Conservation (phyloP, 2,797 vertebrate species). For the Otus scops region DNA sequence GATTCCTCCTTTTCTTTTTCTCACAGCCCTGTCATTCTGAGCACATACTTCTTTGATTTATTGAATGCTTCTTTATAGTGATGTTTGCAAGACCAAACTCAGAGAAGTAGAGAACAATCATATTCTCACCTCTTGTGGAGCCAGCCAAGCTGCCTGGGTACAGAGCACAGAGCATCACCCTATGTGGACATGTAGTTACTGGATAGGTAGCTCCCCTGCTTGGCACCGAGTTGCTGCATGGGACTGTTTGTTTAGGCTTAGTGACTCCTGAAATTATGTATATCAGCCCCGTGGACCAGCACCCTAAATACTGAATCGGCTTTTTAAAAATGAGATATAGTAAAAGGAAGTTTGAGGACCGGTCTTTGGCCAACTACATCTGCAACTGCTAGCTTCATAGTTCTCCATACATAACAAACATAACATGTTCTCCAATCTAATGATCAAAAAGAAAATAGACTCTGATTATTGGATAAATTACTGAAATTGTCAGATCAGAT, state of each 20-base stretch:
- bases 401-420: neutral
- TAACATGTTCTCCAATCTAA: neutral
- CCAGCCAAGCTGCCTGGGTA: neutral
- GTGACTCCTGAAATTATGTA: neutral
- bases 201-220: neutral
- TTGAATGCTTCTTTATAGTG: neutral
- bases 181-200: accelerated
- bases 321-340: neutral
- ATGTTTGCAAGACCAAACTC: neutral
- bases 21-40: neutral
- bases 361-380: neutral
- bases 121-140: neutral
- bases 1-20: neutral
- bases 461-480: neutral
- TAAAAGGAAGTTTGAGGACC: neutral
- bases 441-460: neutral
- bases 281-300: neutral
- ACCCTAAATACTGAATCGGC: neutral
- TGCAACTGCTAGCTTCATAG: neutral
- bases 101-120: neutral
- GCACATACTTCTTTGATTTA: neutral
- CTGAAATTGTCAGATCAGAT: neutral
- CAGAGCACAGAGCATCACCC: neutral
- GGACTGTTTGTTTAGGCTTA: neutral
- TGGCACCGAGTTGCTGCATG: neutral